Evolutionary conservation across 2,113 vertebrate genomes (phyloP).

Genomic region (Ondatra zibethicus): DNA sequence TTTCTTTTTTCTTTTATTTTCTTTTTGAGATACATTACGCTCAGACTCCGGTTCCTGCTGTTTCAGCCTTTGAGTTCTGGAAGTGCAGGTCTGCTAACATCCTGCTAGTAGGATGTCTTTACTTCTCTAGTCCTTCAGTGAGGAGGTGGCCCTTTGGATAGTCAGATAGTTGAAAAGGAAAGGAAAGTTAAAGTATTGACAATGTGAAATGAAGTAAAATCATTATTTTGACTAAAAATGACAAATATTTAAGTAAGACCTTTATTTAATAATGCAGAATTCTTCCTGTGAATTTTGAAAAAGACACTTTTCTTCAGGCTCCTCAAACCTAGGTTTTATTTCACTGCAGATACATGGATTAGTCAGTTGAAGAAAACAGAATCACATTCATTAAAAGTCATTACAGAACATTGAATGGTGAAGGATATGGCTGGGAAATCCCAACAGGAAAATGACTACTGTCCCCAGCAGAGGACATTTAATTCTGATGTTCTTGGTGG

Average conservation of each 20-base stretch:
- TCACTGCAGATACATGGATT: background rate
- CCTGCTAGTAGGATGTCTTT: background rate
- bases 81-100: background rate
- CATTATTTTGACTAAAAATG: constrained; percentile 48
- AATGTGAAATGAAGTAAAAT: constrained; percentile 28
- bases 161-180: constrained; percentile 30
- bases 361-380: constrained; percentile 11
- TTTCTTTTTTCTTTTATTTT: background rate
- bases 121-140: constrained; percentile 19
- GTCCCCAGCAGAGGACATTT: background rate
- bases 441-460: constrained; percentile 37
- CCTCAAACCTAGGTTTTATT: constrained; percentile 10
- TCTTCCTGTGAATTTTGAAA: background rate
- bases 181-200: background rate
- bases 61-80: background rate
- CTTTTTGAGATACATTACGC: background rate
- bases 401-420: constrained; percentile 20
- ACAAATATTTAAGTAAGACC: constrained; percentile 32
- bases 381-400: constrained; percentile 33
- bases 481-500: constrained; percentile 67
- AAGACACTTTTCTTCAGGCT: background rate
- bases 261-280: background rate
- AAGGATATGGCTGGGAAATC: constrained; percentile 10
- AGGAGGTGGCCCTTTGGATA: constrained; percentile 26
- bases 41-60: background rate